Conservation (phyloP, 1,140 invertebrate genomes). For the Aricia agestis region DNA sequence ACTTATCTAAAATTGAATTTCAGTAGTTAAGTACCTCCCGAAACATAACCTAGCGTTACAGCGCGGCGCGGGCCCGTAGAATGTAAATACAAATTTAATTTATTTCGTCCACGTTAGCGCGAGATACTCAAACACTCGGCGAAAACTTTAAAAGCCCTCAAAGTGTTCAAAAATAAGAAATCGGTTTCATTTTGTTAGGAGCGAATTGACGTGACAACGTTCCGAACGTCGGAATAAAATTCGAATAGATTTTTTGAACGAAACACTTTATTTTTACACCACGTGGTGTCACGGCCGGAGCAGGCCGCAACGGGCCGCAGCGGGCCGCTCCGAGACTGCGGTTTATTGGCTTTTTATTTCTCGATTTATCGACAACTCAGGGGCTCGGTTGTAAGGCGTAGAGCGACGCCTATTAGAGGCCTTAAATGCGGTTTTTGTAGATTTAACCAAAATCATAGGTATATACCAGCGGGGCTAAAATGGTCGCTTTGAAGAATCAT, state of each 20-base stretch:
- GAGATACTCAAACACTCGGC: background rate
- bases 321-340: too few species aligned
- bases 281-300: too few species aligned
- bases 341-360: too few species aligned
- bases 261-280: background rate
- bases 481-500: too few species aligned
- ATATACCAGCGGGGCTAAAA: too few species aligned
- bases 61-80: background rate
- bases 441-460: too few species aligned
- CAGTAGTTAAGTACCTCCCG: background rate
- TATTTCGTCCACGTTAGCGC: slow-evolving; percentile 2
- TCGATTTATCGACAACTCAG: too few species aligned
- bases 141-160: background rate
- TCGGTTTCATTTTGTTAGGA: background rate
- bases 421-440: too few species aligned
- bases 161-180: background rate
- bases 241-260: background rate
- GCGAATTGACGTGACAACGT: background rate
- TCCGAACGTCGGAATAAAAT: background rate
- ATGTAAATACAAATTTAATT: background rate
- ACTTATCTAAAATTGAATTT: background rate
- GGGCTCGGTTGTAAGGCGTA: too few species aligned
- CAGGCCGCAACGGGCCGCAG: too few species aligned
- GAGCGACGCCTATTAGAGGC: too few species aligned
- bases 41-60: background rate